phyloP scores from a whole-genome alignment of 2,888 invertebrate genomes.

The Rutpela maculata region DNA sequence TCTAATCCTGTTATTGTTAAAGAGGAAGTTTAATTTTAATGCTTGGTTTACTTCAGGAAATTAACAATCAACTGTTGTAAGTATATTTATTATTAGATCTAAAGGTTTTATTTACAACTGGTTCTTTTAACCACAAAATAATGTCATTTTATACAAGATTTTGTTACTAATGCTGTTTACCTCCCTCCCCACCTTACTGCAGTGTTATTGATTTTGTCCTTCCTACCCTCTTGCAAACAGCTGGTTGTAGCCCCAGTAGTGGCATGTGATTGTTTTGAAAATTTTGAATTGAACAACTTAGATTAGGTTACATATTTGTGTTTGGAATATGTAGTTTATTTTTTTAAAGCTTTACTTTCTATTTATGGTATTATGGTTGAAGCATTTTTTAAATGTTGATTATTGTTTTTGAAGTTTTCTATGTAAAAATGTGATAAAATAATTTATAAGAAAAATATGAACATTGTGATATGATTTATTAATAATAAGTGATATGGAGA shows the following conservation, averaged over 20 bases:
- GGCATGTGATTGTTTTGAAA: constrained; percentile 27
- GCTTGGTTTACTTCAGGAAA: constrained; percentile 60
- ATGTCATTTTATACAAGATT: constrained; percentile 41
- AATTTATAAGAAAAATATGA: not conserved
- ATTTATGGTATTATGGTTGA: not conserved
- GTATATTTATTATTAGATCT: constrained; percentile 39
- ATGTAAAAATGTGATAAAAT: not conserved
- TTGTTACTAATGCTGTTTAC: constrained; percentile 29
- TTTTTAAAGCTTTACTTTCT: not conserved
- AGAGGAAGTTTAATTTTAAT: constrained; percentile 70
- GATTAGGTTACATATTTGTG: not conserved
- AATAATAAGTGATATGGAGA: constrained; percentile 49
- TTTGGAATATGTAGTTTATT: constrained; percentile 2
- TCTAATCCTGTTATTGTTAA: constrained; percentile 69
- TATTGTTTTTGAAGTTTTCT: not conserved
- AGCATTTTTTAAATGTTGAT: not conserved
- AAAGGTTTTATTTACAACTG: constrained; percentile 48
- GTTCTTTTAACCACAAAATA: constrained; percentile 54
- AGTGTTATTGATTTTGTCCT: constrained; percentile 38
- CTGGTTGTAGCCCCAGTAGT: constrained; percentile 33
- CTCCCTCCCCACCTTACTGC: constrained; percentile 32
- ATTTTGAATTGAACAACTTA: not conserved
- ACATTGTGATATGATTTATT: not conserved
- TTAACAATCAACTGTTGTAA: constrained; percentile 47
- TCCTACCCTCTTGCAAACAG: constrained; percentile 33